These are phyloP conservation scores for Salvelinus alpinus DNA, from an alignment of 2,113 vertebrate species.

Conservation along the genomic window DNA sequence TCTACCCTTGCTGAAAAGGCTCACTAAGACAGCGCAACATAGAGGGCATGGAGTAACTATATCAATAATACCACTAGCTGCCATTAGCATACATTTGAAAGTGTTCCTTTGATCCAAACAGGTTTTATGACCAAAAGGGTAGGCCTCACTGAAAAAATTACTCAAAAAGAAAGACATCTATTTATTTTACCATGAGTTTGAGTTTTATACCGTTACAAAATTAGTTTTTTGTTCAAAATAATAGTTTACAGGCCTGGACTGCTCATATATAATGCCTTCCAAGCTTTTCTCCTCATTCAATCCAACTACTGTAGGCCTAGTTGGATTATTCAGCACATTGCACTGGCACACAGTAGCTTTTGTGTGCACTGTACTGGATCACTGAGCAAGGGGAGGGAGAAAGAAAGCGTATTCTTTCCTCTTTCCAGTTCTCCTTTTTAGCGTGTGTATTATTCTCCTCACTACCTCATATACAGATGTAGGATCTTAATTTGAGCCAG, in stretches of 20 bases:
- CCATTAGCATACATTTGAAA: slow-evolving; percentile 48
- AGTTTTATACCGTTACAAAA: no score
- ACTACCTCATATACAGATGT: slow-evolving; percentile 45
- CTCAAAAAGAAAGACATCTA: no score
- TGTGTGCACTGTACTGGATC: slow-evolving; percentile 69
- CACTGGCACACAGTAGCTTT: slow-evolving; percentile 64
- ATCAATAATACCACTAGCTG: slow-evolving; percentile 7
- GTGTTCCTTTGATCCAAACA: slow-evolving; percentile 38
- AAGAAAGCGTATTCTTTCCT: slow-evolving; percentile 53
- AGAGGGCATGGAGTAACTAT: not conserved
- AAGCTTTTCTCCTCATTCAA: slow-evolving; percentile 34
- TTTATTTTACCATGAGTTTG: no score
- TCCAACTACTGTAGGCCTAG: slow-evolving; percentile 17
- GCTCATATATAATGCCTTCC: slow-evolving; percentile 28
- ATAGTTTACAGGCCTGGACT: no score
- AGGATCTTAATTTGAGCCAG: no score
- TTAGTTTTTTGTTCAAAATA: no score
- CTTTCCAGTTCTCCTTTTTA: slow-evolving; percentile 56
- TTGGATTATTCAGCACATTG: slow-evolving; percentile 47
- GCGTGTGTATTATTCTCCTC: slow-evolving; percentile 58
- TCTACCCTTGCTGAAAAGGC: no score
- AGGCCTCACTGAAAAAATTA: no score
- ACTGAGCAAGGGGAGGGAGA: slow-evolving; percentile 64
- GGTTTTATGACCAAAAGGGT: not conserved
- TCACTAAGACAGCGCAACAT: no score